phyloP scores from a whole-genome alignment of 64 coral and sea anemone genomes.

The Montipora sp. region DNA sequence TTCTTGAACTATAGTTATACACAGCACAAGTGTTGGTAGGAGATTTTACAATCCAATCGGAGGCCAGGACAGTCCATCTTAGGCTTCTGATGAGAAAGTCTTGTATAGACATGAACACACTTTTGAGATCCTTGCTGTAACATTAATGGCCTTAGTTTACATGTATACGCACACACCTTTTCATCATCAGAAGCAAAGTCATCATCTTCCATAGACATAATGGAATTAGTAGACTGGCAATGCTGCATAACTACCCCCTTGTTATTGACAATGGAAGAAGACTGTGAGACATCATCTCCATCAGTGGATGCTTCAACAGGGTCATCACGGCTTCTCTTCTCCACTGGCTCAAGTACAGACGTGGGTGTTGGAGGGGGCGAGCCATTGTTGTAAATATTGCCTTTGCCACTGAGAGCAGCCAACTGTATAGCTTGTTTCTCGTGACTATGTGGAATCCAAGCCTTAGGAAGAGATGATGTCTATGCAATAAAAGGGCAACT shows the following conservation, averaged over 20 bases:
- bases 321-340: slow-evolving; percentile 47
- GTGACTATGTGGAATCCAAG: slow-evolving; percentile 15
- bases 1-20: too few relatives aligned
- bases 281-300: slow-evolving; percentile 23
- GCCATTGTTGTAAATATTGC: not conserved
- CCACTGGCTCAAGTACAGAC: slow-evolving; percentile 51
- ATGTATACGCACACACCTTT: slow-evolving; percentile 33
- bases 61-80: too few relatives aligned
- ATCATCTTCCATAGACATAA: slow-evolving; percentile 77
- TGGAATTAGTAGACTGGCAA: slow-evolving; percentile 25
- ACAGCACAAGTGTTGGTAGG: too few relatives aligned
- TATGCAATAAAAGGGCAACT: not conserved
- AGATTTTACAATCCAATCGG: too few relatives aligned
- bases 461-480: slow-evolving; percentile 27
- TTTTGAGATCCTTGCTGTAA: not conserved
- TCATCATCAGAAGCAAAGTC: slow-evolving; percentile 88
- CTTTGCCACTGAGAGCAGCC: not conserved
- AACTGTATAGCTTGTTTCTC: slow-evolving; percentile 14
- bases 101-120: not conserved
- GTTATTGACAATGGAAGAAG: not conserved
- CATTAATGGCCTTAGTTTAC: not conserved
- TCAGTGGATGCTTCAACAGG: slow-evolving; percentile 33
- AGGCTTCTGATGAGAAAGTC: too few relatives aligned
- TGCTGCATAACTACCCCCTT: slow-evolving; percentile 10
- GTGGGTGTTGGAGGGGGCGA: slow-evolving; percentile 65